phyloP scores from a whole-genome alignment of 2,888 invertebrate genomes.

The Lepidochrysops patricia region DNA sequence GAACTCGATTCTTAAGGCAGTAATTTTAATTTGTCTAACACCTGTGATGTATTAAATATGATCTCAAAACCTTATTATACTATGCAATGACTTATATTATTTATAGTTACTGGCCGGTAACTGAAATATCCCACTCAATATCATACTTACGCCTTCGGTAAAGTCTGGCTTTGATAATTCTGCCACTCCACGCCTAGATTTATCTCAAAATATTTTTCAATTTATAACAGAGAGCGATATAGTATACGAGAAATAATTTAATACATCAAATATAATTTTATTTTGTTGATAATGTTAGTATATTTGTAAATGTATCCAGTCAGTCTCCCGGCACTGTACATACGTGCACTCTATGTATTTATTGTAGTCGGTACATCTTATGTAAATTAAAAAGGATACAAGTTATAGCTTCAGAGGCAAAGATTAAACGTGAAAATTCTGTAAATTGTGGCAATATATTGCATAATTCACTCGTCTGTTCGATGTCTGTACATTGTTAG shows the following conservation, averaged over 20 bases:
- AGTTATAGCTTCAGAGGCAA: conserved; percentile 50
- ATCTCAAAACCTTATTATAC: conserved; percentile 76
- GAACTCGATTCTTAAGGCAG: conserved; percentile 23
- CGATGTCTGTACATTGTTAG: conserved; percentile 34
- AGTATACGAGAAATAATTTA: conserved; percentile 61
- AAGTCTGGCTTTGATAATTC: neutral
- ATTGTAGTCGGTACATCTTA: conserved; percentile 30
- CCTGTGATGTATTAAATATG: conserved; percentile 81
- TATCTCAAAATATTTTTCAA: conserved; percentile 24
- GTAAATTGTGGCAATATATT: conserved; percentile 31
- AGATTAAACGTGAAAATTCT: conserved; percentile 27
- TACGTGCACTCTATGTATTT: conserved; percentile 53
- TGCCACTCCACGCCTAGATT: neutral
- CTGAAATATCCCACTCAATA: conserved; percentile 38
- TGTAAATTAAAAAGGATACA: conserved; percentile 42
- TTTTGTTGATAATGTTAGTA: conserved; percentile 29
- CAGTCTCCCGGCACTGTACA: conserved; percentile 47
- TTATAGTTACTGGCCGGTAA: conserved; percentile 39
- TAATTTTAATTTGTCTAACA: conserved; percentile 65
- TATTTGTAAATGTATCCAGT: conserved; percentile 22
- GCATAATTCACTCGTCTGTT: conserved; percentile 30
- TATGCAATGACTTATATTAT: conserved; percentile 67
- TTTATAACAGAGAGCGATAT: conserved; percentile 21
- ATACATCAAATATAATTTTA: conserved; percentile 62
- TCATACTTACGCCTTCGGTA: neutral